A percentile compares a stretch with the other conserved stretches of the same genome.
Evolutionary conservation across 1,140 invertebrate genomes (phyloP).

Genomic region (Drosophila biarmipes): DNA sequence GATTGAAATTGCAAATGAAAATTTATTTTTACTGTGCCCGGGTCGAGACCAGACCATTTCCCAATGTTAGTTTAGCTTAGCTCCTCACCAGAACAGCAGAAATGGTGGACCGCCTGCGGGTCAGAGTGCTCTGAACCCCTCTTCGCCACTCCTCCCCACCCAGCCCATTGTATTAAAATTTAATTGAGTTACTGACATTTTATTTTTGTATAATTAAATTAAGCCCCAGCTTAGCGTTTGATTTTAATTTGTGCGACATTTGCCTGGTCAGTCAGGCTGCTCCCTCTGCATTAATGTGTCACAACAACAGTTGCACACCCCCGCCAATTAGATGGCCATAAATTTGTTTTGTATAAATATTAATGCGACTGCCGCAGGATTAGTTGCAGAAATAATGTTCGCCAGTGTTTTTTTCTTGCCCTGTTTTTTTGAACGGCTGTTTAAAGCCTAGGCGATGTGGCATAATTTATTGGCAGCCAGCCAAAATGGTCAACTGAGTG

Average conservation of each 20-base stretch:
- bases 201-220: conserved; percentile 84
- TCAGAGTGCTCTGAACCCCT: conserved; percentile 15
- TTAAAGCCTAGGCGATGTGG: conserved; percentile 59
- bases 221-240: conserved; percentile 80
- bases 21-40: conserved; percentile 80
- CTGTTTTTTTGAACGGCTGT: neutral
- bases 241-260: conserved; percentile 84
- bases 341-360: conserved; percentile 80
- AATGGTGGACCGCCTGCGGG: conserved; percentile 31
- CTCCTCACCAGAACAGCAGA: conserved; percentile 15
- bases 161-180: conserved; percentile 74
- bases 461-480: conserved; percentile 70
- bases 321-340: conserved; percentile 68
- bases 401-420: conserved; percentile 32
- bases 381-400: conserved; percentile 80
- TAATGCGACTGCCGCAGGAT: conserved; percentile 72
- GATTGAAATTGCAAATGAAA: conserved; percentile 84
- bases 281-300: conserved; percentile 55
- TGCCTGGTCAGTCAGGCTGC: conserved; percentile 40
- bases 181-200: conserved; percentile 84
- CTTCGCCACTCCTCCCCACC: neutral
- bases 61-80: conserved; percentile 75
- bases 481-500: conserved; percentile 34
- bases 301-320: conserved; percentile 46
- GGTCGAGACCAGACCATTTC: conserved; percentile 5